Conservation (phyloP, 2,113 vertebrate species). For the Pycnonotus jocosus region DNA sequence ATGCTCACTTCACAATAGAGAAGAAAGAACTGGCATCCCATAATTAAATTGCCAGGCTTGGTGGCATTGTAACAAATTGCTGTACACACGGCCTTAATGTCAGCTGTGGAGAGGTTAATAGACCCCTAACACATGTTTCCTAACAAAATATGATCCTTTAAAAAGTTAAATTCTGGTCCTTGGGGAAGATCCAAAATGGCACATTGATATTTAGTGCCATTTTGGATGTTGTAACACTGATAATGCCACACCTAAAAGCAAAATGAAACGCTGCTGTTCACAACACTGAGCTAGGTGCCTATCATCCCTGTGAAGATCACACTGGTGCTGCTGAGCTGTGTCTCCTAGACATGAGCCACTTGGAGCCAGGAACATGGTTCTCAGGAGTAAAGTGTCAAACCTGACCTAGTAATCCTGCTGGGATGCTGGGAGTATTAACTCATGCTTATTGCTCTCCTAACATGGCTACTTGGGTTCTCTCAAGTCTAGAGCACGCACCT, state of each 20-base stretch:
- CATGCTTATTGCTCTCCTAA: not conserved
- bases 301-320: not conserved
- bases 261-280: not conserved
- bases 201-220: not conserved
- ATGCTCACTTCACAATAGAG: conserved; percentile 2
- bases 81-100: not conserved
- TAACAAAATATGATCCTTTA: not conserved
- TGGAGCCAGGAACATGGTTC: not conserved
- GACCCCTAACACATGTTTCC: not conserved
- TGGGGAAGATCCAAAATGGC: not conserved
- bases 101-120: not conserved
- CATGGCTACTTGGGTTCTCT: not conserved
- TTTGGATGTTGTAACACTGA: not conserved
- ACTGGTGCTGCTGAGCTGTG: not conserved
- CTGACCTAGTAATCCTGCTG: not conserved
- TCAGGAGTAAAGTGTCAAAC: not conserved
- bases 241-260: not conserved
- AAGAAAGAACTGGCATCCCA: not conserved
- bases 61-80: not conserved
- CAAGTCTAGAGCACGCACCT: not conserved
- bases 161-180: not conserved
- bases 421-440: not conserved
- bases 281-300: not conserved
- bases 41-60: conserved; percentile 13
- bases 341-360: not conserved